Evolutionary conservation across 1,140 invertebrate species (phyloP), one percentile per base, ranked within the genome.

Genomic region (Papilio aristodemus): DNA sequence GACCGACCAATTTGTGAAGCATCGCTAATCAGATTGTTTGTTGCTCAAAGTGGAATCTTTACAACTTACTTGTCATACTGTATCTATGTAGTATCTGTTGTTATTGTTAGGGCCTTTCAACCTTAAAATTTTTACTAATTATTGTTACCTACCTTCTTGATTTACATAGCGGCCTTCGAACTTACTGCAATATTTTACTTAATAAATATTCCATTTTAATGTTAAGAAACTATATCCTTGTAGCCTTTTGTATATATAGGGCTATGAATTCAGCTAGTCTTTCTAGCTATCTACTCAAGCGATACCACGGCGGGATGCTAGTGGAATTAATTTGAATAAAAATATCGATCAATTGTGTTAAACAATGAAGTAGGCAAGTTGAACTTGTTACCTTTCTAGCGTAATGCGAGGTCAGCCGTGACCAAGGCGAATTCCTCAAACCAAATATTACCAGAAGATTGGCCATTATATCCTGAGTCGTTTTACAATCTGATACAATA

Each of bases 301-400:
- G n/a, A n/a, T n/a, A n/a, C n/a, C n/a, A n/a, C n/a, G n/a, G n/a
- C n/a, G n/a, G n/a, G n/a, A n/a, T n/a, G n/a, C n/a, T n/a, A n/a
- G n/a, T n/a, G n/a, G n/a, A n/a, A n/a, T 32, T 32, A 32, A 32
- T 32, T 32, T 32, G 27, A 32, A 32, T 32, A 32, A 79, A 80
- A 71, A 73, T 67, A 72, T 54, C 76, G 73, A 76, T 80, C 71
- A 69, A 77, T 79, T 70, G 67, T 63, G 71, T 71, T 76, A 83
- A 84, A 86, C 77, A 84, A 80, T 82, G 77, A 82, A 83, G 79
- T 84, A 50, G 68, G 72, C 72, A 82, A 81, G 81, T 77, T 73
- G 79, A 84, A 74, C 77, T 72, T 68, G 77, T 73, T 75, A 83
- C 80, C 78, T 87, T 86, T 86, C 86, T 89, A 88, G 86, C 83